These are phyloP conservation scores for Prionace glauca DNA, from an alignment of 2,797 vertebrate genomes.

Conservation along the genomic window DNA sequence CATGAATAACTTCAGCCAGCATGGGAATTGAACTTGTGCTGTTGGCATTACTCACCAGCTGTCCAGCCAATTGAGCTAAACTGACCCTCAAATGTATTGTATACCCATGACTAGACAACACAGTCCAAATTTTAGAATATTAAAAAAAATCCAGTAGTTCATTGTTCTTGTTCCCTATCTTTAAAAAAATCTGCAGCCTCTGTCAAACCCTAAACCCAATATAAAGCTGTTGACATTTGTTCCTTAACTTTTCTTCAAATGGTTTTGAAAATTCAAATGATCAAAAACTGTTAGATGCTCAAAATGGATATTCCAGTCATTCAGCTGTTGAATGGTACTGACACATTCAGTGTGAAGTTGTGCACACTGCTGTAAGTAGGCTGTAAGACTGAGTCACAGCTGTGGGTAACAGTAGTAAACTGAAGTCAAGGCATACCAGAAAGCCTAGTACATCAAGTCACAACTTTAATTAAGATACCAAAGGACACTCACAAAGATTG, in stretches of 20 bases:
- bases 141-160: background rate
- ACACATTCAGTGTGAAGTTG: background rate
- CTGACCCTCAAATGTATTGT: too few species aligned
- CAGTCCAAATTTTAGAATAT: background rate
- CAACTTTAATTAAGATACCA: background rate
- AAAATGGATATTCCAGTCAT: background rate
- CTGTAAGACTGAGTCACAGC: background rate
- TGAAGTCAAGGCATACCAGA: background rate
- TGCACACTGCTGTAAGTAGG: background rate
- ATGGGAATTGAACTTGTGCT: too few species aligned
- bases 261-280: background rate
- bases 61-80: too few species aligned
- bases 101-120: background rate
- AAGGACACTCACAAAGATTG: background rate
- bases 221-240: background rate
- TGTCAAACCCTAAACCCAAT: background rate
- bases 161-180: background rate
- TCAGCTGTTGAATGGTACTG: background rate
- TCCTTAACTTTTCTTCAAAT: background rate
- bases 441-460: background rate
- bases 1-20: too few species aligned
- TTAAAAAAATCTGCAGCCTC: background rate
- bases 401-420: background rate
- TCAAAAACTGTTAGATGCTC: background rate
- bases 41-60: too few species aligned